A percentile compares a stretch with the other conserved stretches of the same genome.
Evolutionary conservation across 2,888 invertebrate genomes (phyloP).

Genomic region (Andricus quercusramuli): DNA sequence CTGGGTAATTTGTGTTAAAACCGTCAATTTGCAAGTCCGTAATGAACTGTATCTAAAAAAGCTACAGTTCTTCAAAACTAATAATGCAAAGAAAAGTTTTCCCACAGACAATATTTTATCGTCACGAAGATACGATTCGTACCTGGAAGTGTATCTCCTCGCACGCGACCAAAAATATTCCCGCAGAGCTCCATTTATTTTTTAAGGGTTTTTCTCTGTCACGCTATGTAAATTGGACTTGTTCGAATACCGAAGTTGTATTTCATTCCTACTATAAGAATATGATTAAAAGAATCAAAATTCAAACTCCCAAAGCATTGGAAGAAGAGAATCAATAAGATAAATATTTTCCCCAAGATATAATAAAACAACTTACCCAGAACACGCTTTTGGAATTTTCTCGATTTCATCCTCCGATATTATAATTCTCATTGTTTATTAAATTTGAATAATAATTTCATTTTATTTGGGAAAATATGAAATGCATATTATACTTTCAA

Average conservation of each 20-base stretch:
- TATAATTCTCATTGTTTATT: background rate
- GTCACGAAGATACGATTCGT: constrained; percentile 35
- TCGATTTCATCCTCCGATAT: background rate
- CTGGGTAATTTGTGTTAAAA: background rate
- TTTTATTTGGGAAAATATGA: background rate
- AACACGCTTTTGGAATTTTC: background rate
- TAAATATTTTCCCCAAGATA: background rate
- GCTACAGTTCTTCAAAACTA: background rate
- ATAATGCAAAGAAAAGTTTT: constrained; percentile 8
- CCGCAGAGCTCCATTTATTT: background rate
- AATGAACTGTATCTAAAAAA: background rate
- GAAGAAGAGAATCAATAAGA: background rate
- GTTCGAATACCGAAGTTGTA: background rate
- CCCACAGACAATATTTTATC: constrained; percentile 34
- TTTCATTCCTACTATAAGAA: background rate
- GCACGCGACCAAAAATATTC: constrained; percentile 25
- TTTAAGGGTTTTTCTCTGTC: background rate
- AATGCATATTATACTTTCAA: background rate
- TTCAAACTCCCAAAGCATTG: background rate
- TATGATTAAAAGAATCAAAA: background rate
- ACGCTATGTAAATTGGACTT: constrained; percentile 22
- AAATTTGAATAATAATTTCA: background rate
- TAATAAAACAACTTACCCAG: background rate
- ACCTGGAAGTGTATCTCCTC: constrained; percentile 29
- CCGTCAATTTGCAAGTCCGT: background rate